phyloP scores from a whole-genome alignment of 2,888 invertebrate species.

The Conops quadrifasciatus region DNA sequence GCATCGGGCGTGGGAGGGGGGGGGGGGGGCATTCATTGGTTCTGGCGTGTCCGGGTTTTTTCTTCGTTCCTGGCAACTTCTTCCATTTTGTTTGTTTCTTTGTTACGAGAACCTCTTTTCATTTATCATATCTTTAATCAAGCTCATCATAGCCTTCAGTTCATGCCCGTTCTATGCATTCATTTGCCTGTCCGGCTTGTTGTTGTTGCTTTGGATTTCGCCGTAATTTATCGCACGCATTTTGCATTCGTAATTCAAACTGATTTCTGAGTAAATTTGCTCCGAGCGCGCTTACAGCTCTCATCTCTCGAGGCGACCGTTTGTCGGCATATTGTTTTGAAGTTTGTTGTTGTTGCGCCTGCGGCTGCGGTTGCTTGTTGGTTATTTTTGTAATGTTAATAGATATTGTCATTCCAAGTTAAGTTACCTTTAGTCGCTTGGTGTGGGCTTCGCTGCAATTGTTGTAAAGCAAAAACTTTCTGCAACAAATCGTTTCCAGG shows the following conservation, averaged over 20 bases:
- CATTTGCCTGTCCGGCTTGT: not conserved
- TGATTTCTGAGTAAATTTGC: slow-evolving; percentile 59
- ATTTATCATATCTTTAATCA: slow-evolving; percentile 26
- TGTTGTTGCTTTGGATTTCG: slow-evolving; percentile 49
- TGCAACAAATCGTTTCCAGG: too few relatives aligned
- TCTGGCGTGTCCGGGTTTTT: not conserved
- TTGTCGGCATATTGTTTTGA: slow-evolving; percentile 23
- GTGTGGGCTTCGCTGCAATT: not conserved
- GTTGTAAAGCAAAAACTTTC: not conserved
- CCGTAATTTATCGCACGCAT: slow-evolving; percentile 63
- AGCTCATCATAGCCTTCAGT: slow-evolving; percentile 25
- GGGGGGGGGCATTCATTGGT: too few relatives aligned
- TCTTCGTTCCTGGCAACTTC: not conserved
- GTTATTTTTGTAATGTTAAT: not conserved
- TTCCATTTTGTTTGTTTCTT: not conserved
- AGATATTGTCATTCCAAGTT: slow-evolving; percentile 14
- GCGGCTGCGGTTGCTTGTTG: not conserved
- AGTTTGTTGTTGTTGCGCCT: slow-evolving; percentile 7
- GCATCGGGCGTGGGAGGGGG: too few relatives aligned
- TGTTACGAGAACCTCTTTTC: not conserved
- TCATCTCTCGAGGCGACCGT: not conserved
- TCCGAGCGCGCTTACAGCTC: not conserved
- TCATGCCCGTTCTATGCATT: not conserved
- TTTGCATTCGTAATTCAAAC: slow-evolving; percentile 60
- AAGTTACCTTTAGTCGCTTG: slow-evolving; percentile 9